These are phyloP conservation scores for Marronus borbonicus DNA, from an alignment of 2,888 invertebrate genomes.

Conservation along the genomic window DNA sequence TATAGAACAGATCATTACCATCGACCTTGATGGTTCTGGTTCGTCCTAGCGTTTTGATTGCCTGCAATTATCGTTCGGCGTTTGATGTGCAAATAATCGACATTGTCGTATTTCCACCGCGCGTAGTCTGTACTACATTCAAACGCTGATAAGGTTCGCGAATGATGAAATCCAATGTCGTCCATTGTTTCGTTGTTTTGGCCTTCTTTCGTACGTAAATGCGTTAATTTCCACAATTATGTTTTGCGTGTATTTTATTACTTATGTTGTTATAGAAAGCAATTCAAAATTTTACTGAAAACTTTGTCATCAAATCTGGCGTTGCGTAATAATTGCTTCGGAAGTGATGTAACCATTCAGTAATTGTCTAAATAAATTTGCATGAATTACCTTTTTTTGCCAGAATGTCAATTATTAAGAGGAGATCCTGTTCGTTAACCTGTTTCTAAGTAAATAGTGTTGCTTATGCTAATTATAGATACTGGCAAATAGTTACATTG, in stretches of 20 bases:
- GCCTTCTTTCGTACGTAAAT: slow-evolving; percentile 1
- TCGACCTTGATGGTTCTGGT: slow-evolving; percentile 17
- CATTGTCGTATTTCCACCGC: slow-evolving; percentile 25
- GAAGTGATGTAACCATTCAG: slow-evolving; percentile 18
- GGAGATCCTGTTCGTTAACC: slow-evolving; percentile 31
- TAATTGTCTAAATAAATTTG: slow-evolving; percentile 23
- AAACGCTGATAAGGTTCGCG: slow-evolving; percentile 34
- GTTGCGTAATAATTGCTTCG: slow-evolving; percentile 23
- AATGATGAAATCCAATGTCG: slow-evolving; percentile 39
- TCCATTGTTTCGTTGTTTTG: background rate
- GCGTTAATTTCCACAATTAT: slow-evolving; percentile 3
- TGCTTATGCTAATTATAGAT: background rate
- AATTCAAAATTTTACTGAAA: slow-evolving; percentile 1
- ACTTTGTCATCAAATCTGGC: background rate
- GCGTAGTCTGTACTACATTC: background rate
- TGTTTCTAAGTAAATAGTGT: background rate
- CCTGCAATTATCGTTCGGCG: slow-evolving; percentile 35
- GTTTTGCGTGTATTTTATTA: background rate
- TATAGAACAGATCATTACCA: slow-evolving; percentile 10
- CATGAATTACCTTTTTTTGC: slow-evolving; percentile 20
- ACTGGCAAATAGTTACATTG: background rate
- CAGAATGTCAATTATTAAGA: slow-evolving; percentile 1
- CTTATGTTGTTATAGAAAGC: slow-evolving; percentile 5
- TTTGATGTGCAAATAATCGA: slow-evolving; percentile 46
- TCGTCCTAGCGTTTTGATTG: slow-evolving; percentile 43